Evolutionary conservation across 1,140 invertebrate species (phyloP).

Genomic region (Pararge aegeria): DNA sequence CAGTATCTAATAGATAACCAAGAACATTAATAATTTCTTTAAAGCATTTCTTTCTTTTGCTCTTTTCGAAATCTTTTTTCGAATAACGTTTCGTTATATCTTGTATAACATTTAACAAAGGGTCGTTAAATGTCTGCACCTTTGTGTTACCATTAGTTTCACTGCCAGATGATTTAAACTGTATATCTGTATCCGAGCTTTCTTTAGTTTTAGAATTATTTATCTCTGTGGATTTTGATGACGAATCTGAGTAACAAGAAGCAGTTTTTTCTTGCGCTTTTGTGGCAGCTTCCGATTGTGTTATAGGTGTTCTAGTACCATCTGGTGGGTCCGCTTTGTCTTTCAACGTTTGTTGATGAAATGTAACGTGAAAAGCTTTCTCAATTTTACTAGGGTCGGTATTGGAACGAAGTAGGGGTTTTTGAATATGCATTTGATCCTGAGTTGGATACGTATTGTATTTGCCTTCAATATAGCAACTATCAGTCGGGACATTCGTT

Average conservation of each 20-base stretch:
- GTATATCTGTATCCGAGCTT: constrained; percentile 11
- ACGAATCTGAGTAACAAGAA: constrained; percentile 17
- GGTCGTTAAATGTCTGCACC: constrained; percentile 36
- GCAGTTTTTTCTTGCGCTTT: constrained; percentile 4
- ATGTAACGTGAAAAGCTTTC: constrained; percentile 20
- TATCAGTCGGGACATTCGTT: background rate
- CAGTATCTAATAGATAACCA: constrained; percentile 66
- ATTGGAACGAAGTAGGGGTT: constrained; percentile 47
- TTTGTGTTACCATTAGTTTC: constrained; percentile 27
- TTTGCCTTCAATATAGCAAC: constrained; percentile 24
- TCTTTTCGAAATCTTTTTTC: constrained; percentile 54
- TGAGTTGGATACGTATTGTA: constrained; percentile 56
- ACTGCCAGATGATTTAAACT: constrained; percentile 20
- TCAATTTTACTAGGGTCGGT: constrained; percentile 47
- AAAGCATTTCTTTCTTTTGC: constrained; percentile 64
- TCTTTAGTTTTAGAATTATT: constrained; percentile 7
- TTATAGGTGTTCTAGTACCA: background rate
- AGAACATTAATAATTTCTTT: constrained; percentile 63
- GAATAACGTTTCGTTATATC: constrained; percentile 65
- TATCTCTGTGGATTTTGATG: constrained; percentile 7
- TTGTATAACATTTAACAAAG: constrained; percentile 56
- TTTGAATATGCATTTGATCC: constrained; percentile 32
- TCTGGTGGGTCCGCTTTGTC: constrained; percentile 13
- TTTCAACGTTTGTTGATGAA: constrained; percentile 23
- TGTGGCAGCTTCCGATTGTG: constrained; percentile 6